These are phyloP conservation scores for Trididemnum miniatum DNA, from an alignment of 23 tunicate species.

Conservation along the genomic window DNA sequence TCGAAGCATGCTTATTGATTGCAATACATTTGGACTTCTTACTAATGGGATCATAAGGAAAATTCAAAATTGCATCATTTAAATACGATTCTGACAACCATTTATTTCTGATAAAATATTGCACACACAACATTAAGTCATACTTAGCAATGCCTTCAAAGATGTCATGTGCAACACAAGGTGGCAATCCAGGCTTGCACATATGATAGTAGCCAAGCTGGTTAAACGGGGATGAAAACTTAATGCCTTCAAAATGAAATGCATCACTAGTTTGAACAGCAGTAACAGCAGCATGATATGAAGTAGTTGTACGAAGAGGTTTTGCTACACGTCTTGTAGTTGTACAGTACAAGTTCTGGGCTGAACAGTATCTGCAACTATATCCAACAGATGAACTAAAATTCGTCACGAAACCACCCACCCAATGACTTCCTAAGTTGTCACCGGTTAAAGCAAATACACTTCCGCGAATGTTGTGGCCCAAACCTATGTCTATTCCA, in stretches of 20 bases:
- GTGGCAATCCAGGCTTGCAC: conserved; percentile 30
- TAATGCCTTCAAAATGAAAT: conserved; percentile 8
- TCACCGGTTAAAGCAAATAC: conserved; percentile 34
- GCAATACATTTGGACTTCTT: not conserved
- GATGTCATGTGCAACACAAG: conserved; percentile 42
- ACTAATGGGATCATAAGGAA: not conserved
- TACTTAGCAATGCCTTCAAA: conserved; percentile 47
- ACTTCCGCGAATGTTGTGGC: conserved; percentile 1
- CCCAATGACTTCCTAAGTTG: conserved; percentile 36
- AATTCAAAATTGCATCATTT: not conserved
- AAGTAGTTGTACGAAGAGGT: not conserved
- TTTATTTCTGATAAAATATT: not conserved
- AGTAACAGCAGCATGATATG: not conserved
- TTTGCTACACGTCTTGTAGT: not conserved
- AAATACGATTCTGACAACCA: conserved; percentile 1
- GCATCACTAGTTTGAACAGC: not conserved
- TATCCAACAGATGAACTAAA: conserved; percentile 29
- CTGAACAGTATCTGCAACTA: conserved; percentile 35
- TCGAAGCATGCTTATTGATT: not conserved
- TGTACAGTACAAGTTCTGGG: not conserved
- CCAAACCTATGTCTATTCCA: conserved; percentile 50
- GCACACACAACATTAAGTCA: conserved; percentile 34
- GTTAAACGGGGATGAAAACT: conserved; percentile 5
- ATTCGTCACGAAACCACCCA: conserved; percentile 61
- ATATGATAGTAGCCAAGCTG: conserved; percentile 11